These are phyloP conservation scores for Pluvialis apricaria DNA, from an alignment of 2,113 vertebrate genomes.

Conservation along the genomic window DNA sequence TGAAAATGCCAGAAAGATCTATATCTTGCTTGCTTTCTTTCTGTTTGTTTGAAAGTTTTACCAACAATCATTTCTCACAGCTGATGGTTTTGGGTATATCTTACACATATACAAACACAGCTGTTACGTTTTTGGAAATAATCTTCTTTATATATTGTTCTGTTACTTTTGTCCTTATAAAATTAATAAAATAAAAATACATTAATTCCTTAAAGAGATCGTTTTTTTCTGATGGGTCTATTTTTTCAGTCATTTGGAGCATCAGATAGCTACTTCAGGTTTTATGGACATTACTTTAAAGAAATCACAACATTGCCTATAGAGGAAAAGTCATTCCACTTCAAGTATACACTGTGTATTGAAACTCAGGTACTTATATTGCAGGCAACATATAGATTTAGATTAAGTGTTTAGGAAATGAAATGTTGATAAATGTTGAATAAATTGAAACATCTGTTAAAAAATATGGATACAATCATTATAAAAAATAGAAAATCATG, in stretches of 20 bases:
- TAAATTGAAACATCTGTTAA: neutral
- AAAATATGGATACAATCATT: neutral
- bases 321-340: neutral
- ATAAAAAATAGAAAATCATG: neutral
- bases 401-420: neutral
- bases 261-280: neutral
- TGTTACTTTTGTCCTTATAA: neutral
- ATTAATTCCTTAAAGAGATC: neutral
- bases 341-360: neutral
- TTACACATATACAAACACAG: neutral
- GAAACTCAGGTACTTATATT: neutral
- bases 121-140: neutral
- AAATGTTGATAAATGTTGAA: neutral
- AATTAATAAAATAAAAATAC: neutral
- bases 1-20: conserved; percentile 32
- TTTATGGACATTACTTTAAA: neutral
- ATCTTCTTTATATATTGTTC: neutral
- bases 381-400: neutral
- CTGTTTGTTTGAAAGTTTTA: neutral
- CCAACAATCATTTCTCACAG: neutral
- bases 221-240: neutral
- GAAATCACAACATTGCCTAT: neutral
- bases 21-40: neutral
- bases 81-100: neutral
- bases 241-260: neutral